These are phyloP conservation scores for Callorhinus ursinus DNA, from an alignment of 2,113 vertebrate genomes.

Conservation along the genomic window DNA sequence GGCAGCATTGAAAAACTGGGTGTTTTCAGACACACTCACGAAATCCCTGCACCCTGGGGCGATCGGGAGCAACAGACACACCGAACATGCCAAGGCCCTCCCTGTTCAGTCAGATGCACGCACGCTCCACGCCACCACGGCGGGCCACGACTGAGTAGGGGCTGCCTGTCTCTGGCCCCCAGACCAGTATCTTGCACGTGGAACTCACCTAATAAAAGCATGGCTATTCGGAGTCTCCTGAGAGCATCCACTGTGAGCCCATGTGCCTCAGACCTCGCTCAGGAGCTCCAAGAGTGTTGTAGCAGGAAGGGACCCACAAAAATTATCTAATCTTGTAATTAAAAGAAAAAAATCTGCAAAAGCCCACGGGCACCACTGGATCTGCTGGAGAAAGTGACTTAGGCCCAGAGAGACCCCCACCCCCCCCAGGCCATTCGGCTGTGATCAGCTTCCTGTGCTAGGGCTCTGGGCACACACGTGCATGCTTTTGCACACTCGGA, in stretches of 20 bases:
- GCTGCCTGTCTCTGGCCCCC: accelerated
- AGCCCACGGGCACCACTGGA: accelerated
- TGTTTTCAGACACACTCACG: not conserved
- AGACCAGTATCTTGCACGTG: not conserved
- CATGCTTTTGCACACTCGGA: too few species aligned
- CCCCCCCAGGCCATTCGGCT: accelerated
- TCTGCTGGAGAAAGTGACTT: not conserved
- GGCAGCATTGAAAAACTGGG: not conserved
- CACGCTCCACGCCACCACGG: accelerated
- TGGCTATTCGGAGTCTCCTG: accelerated
- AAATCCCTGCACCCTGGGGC: not conserved
- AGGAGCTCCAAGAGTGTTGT: not conserved
- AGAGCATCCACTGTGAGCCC: accelerated
- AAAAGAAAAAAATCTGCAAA: not conserved
- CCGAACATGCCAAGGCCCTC: too few species aligned
- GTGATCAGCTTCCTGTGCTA: accelerated
- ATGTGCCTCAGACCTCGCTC: not conserved
- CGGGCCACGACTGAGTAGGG: not conserved
- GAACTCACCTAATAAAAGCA: accelerated
- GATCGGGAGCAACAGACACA: too few species aligned
- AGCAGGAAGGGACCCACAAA: too few species aligned
- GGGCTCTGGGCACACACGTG: not conserved
- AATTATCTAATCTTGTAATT: not conserved
- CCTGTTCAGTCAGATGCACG: not conserved
- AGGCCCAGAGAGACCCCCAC: not conserved